A percentile compares a stretch with the other conserved stretches of the same genome.
phyloP scores from a whole-genome alignment of 2,888 invertebrate genomes.

The Acronicta psi region DNA sequence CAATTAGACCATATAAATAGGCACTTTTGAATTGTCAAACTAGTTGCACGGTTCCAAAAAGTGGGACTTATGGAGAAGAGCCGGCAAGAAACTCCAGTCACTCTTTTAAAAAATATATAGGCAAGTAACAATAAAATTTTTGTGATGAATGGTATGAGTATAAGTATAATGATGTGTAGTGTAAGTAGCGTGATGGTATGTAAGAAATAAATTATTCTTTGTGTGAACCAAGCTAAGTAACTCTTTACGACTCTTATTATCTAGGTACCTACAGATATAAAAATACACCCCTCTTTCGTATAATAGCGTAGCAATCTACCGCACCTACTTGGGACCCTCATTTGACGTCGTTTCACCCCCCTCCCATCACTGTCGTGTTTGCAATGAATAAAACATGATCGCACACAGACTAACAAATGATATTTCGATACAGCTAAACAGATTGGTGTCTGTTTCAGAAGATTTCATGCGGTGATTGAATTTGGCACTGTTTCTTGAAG shows the following conservation, averaged over 20 bases:
- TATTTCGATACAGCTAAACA: conserved; percentile 38
- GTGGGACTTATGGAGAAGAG: too few species aligned
- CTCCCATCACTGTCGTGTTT: conserved; percentile 12
- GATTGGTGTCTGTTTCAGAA: conserved; percentile 3
- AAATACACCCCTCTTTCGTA: conserved; percentile 36
- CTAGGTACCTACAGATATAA: conserved; percentile 14
- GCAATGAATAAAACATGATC: conserved; percentile 51
- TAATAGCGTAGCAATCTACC: conserved; percentile 40
- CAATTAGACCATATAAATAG: too few species aligned
- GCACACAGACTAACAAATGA: conserved; percentile 34
- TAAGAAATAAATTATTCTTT: too few species aligned
- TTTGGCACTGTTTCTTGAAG: background rate
- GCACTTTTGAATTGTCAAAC: too few species aligned
- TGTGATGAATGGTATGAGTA: too few species aligned
- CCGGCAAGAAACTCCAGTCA: too few species aligned
- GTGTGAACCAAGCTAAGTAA: too few species aligned
- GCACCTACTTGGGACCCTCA: conserved; percentile 45
- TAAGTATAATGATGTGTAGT: too few species aligned
- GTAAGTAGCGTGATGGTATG: too few species aligned
- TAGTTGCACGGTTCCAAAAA: too few species aligned
- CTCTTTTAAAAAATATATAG: too few species aligned
- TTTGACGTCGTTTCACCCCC: conserved; percentile 39
- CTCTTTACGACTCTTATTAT: background rate
- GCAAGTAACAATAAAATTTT: too few species aligned
- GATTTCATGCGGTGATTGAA: background rate